These are phyloP conservation scores for Callorhinus ursinus DNA, from an alignment of 2,113 vertebrate species.

Conservation along the genomic window DNA sequence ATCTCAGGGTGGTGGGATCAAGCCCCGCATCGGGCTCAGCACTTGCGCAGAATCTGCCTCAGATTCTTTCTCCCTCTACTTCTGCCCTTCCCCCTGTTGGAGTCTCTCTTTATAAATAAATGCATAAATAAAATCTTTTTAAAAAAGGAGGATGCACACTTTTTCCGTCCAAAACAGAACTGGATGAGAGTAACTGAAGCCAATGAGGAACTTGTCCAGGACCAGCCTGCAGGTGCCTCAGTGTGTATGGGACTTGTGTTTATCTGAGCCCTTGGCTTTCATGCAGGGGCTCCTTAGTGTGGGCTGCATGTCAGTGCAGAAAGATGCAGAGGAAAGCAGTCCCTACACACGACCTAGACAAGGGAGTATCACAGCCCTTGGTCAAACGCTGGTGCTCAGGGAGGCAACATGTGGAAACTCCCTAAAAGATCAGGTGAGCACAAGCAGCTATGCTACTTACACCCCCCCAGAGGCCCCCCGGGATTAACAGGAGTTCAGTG, in stretches of 20 bases:
- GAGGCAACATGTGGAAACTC: no score
- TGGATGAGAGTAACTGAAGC: not conserved
- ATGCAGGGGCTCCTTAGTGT: no score
- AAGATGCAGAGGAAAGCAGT: not conserved
- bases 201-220: not conserved
- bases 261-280: not conserved
- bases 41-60: not conserved
- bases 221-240: not conserved
- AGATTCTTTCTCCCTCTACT: not conserved
- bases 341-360: not conserved
- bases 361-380: not conserved
- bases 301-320: not conserved
- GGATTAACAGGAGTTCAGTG: not conserved
- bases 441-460: no score
- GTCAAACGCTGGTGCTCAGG: not conserved
- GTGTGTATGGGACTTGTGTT: accelerated
- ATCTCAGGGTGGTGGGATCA: not conserved
- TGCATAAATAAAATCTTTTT: not conserved
- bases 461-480: accelerated
- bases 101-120: not conserved
- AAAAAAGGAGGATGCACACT: no score
- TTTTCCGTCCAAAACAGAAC: not conserved
- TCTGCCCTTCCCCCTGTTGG: not conserved
- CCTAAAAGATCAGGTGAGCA: not conserved
- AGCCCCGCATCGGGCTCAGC: not conserved